These are phyloP conservation scores for Colossoma macropomum DNA, from an alignment of 2,113 vertebrate species.

Conservation along the genomic window DNA sequence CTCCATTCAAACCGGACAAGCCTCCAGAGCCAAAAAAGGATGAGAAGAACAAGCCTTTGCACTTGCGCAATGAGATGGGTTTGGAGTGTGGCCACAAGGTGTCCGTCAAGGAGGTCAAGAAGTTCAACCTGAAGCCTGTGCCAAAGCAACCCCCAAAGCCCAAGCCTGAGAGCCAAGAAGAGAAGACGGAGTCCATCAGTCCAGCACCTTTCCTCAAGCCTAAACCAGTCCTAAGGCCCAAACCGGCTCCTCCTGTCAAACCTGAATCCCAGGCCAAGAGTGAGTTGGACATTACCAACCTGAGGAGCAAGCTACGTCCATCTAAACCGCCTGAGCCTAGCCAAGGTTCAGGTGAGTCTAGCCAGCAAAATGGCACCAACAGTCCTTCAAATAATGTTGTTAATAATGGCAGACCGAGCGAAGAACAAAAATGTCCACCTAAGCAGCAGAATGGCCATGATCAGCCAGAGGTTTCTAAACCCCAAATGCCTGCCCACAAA, in stretches of 20 bases:
- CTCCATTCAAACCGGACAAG: slow-evolving; percentile 80
- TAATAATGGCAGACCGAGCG: slow-evolving; percentile 61
- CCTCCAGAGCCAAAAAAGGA: slow-evolving; percentile 85
- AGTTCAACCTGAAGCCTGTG: slow-evolving; percentile 93
- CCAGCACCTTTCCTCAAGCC: slow-evolving; percentile 86
- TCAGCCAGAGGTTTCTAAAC: slow-evolving; percentile 65
- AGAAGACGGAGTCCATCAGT: slow-evolving; percentile 79
- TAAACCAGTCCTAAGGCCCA: slow-evolving; percentile 89
- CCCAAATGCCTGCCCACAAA: slow-evolving; percentile 67
- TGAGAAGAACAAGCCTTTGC: slow-evolving; percentile 90
- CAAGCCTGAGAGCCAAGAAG: slow-evolving; percentile 83
- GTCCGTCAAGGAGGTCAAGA: slow-evolving; percentile 92
- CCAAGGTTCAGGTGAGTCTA: slow-evolving; percentile 64
- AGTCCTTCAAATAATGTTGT: slow-evolving; percentile 46
- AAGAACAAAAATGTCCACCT: slow-evolving; percentile 74
- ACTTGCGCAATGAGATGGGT: slow-evolving; percentile 93
- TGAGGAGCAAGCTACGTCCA: slow-evolving; percentile 93
- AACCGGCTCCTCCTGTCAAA: slow-evolving; percentile 82
- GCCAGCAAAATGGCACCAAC: slow-evolving; percentile 52
- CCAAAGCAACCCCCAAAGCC: slow-evolving; percentile 86
- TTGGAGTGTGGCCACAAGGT: slow-evolving; percentile 95
- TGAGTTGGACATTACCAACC: slow-evolving; percentile 89
- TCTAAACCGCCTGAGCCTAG: slow-evolving; percentile 83
- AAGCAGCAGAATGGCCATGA: slow-evolving; percentile 81
- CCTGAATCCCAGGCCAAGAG: slow-evolving; percentile 83